Evolutionary conservation across 2,113 vertebrate genomes (phyloP), one percentile per base, ranked within the genome.

Genomic region (Nycticebus coucang): DNA sequence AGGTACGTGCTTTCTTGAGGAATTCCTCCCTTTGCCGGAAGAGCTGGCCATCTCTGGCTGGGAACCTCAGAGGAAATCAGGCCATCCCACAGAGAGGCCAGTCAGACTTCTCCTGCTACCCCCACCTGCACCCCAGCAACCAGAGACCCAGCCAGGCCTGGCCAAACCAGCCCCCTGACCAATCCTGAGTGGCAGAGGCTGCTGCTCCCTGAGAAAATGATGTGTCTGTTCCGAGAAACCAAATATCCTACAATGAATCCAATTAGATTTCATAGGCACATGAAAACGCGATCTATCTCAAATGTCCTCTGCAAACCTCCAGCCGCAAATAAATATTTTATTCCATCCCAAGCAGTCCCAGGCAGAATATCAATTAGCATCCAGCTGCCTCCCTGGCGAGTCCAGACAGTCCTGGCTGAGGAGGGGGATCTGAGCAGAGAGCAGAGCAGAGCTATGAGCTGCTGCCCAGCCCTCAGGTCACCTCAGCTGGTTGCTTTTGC

Each of bases 291-390:
- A 98, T 98, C 97, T 96, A 95, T 97, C 90, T 96, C 95, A 97
- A 96, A 96, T 98, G 95, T 97, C 96, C 96, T 98, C 97, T 72
- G 50, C 95, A 97, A 98, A 97, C 96, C 97, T 98, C 62, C 22
- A 92, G 97, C 95, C 91, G 77, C 96, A 95, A 92, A 98, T 98
- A 98, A 98, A 98, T 98, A 98, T 97, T 98, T 98, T 97, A 97
- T 98, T 98, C 98, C 91, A 30, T 96, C 97, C 86, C 89, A 93
- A 93, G 96, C 95, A 87, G 84, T 92, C 81, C 97, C 66, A 81
- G 90, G 93, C 95, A 95, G 97, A 94, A 95, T 94, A 94, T 68
- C 81, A 95, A 97, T 81, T 90, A 92, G 92, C 81, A 75, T 88
- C 72, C 87, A 85, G 85, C 78, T 28, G 7, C 50, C 93, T 95